Conservation (phyloP, 2,113 vertebrate species). For the Dicrurus megarhynchus region DNA sequence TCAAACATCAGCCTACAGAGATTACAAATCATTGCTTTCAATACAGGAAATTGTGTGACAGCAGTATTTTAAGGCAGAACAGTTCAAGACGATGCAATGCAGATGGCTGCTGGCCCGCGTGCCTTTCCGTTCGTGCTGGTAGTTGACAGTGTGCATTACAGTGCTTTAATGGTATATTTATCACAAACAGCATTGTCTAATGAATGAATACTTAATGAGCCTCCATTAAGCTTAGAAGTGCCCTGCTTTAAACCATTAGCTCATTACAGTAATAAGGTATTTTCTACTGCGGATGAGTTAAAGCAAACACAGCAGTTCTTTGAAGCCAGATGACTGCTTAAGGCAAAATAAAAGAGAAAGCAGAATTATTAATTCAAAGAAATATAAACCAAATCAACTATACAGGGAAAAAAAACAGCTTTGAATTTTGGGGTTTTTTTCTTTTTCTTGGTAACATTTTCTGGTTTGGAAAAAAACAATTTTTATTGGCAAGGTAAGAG, state of each 20-base stretch:
- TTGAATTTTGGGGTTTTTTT: not conserved
- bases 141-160: not conserved
- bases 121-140: not conserved
- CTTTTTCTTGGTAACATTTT: not conserved
- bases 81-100: not conserved
- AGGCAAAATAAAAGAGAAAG: constrained; percentile 3
- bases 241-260: constrained; percentile 24
- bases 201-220: constrained; percentile 22
- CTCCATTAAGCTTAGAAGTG: constrained; percentile 4
- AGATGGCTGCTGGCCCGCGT: not conserved
- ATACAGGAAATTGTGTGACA: not conserved
- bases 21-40: not conserved
- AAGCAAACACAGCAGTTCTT: constrained; percentile 26
- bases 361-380: constrained; percentile 26
- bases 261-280: constrained; percentile 51
- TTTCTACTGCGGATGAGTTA: constrained; percentile 26
- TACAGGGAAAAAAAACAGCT: not conserved
- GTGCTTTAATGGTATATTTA: constrained; percentile 3
- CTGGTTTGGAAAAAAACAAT: not conserved
- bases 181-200: not conserved
- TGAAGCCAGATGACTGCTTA: constrained; percentile 35
- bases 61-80: not conserved
- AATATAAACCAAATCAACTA: not conserved
- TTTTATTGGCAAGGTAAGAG: not conserved
- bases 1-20: not conserved